Base-by-base conservation (phyloP, 64 coral and sea anemone genomes). In the Anthopleura sola region DNA sequence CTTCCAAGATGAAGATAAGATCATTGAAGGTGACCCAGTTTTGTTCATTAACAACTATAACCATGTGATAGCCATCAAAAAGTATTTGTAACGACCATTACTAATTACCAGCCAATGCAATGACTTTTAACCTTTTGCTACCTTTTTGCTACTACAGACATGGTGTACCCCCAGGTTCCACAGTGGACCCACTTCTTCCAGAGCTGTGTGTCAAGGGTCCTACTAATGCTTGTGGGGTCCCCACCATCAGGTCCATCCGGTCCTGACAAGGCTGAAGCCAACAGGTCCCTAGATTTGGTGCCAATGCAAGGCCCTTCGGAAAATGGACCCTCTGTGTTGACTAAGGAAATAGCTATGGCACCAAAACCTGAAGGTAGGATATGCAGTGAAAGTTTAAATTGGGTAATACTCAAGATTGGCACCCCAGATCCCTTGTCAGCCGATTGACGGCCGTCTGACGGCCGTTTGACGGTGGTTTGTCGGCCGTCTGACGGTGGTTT, bases 171-270 rank as follows among this genome's bases (percentile, higher is more conserved):
- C 46, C 85, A 92, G 54, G 90, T 92, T 37, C 85, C 94, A 7
- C 86, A 86, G 50, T 97, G 94, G 94, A 78, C 54, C 26, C 55
- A 89, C 34, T 93, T 97, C 80, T 97, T 93, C 75, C 94, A 97
- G 46, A 82, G 87, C 23, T 92, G 83, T 87, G 94, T 97, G 34
- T 90, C 94, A 16, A 80, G 90, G 33, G 75, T 97, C 49, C 85
- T 92, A 33, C 17, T 97, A 18, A 80, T 88, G 36, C 77, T 97
- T 37, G 87, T 97, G 21, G 94, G 94, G 15, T 90, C 91, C 5
- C 90, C 94, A 53, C 86, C 90, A 55, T 68, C 74, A 29, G 18
- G 24, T 36, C 86, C 90, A 55, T 68, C 74, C 19, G 18, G 24
- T 36, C 75, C 5, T 51, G 78, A 79, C 76, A 86, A 53, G 79